Base-by-base conservation (phyloP, 2,113 vertebrate species). In the Mustela nigripes region DNA sequence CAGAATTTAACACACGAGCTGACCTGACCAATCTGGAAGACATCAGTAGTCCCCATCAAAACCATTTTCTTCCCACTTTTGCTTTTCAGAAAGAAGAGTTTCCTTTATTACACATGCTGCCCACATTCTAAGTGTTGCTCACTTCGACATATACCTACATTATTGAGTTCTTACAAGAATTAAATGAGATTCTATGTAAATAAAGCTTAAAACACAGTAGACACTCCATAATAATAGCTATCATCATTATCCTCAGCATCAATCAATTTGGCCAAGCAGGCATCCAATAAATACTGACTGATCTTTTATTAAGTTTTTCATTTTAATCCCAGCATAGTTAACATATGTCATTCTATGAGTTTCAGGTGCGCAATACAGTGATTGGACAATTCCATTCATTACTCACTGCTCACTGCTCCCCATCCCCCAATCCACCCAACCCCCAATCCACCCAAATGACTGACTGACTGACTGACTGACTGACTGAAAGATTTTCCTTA, bases 261-360 rank as follows among this genome's bases (percentile, higher is more conserved):
- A 91, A 90, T 96, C 96, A 85, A 92, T 87, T 87, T 85, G 48
- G 53, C 53, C 92, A 92, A 31, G 56, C 28, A 83, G 65, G 65
- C 67, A 94, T 36, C 83, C 91, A 87, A 87, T 94, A 95, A 94
- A 96, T 83, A 95, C 82, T 95, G 69, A 95, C 60, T 84, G 81
- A 92, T 4, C 10, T 74, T 45, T 78, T 74, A 28, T 78, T 36
- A 69, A 69, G 67, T 78, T 78, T 48, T 78, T 28, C 14, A 26
- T 26, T 45, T 48, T 48, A 48, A 78, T 78, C 16, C 73, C 73
- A 76, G 1, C 28, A 18, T 14, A 76, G 74, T 78, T 31, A 31
- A 31, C 42, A 18, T 4, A 78, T 26, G 16, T 45, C 48, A 42
- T 31, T 78, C 18, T 31, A 16, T 28, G 7, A 48, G 74, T 48